Evolutionary conservation across 2,797 vertebrate genomes (phyloP).

Genomic region (Enoplosus armatus): DNA sequence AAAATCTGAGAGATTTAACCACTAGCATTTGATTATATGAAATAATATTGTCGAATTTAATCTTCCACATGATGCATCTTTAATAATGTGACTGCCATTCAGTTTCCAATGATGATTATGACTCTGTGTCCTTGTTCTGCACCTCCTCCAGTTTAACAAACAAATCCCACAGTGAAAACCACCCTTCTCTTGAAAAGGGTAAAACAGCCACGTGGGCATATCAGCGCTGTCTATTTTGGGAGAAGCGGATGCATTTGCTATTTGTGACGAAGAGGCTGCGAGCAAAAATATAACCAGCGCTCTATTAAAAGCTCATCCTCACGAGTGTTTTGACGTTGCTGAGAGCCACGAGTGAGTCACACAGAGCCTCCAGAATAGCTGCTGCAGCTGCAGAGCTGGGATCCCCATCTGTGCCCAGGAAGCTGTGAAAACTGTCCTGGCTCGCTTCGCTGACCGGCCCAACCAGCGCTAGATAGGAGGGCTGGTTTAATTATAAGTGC

Average conservation of each 20-base stretch:
- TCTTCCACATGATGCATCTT: conserved; percentile 8
- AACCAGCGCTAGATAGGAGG: conserved; percentile 29
- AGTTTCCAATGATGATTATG: conserved; percentile 12
- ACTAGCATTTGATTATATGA: not conserved
- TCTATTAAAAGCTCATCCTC: conserved; percentile 77
- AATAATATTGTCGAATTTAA: not conserved
- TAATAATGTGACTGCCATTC: conserved; percentile 15
- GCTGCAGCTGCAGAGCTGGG: conserved; percentile 68
- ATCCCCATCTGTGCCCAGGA: conserved; percentile 71
- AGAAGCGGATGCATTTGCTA: conserved; percentile 44
- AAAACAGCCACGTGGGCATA: conserved; percentile 42
- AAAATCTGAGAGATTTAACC: not conserved
- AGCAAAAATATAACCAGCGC: conserved; percentile 70
- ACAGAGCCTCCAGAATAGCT: conserved; percentile 71
- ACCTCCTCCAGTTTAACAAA: conserved; percentile 19
- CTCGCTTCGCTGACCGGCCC: conserved; percentile 35
- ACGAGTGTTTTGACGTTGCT: conserved; percentile 72
- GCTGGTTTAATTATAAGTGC: conserved; percentile 40
- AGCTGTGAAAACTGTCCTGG: conserved; percentile 62
- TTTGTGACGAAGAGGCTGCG: conserved; percentile 63
- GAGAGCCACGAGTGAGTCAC: conserved; percentile 77
- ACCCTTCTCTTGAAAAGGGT: conserved; percentile 50
- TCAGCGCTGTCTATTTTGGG: conserved; percentile 66
- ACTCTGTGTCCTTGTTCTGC: conserved; percentile 7
- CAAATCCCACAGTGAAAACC: conserved; percentile 28